Percentiles rank a stretch among this genome's conserved stretches.
Conservation (phyloP, 2,888 invertebrate genomes). For the Polia nebulosa region DNA sequence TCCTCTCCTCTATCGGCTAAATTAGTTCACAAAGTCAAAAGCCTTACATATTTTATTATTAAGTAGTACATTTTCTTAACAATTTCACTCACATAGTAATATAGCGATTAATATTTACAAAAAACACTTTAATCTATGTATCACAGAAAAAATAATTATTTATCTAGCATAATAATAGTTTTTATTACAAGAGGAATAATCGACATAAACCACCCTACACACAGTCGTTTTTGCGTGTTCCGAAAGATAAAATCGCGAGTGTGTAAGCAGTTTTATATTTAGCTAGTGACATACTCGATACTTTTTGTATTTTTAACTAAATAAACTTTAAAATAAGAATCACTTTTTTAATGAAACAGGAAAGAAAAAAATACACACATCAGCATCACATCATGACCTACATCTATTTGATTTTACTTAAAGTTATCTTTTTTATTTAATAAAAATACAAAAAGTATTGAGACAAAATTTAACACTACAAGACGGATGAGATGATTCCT, state of each 20-base stretch:
- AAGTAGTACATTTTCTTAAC: constrained; percentile 77
- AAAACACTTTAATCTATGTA: constrained; percentile 88
- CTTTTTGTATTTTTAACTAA: constrained; percentile 43
- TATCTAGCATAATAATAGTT: constrained; percentile 79
- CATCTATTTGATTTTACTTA: not conserved
- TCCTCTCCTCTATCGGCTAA: constrained; percentile 64
- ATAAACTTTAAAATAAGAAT: not conserved
- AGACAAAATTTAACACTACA: constrained; percentile 58
- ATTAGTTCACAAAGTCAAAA: constrained; percentile 81
- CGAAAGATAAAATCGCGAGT: constrained; percentile 65
- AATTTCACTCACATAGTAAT: constrained; percentile 78
- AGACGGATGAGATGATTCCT: constrained; percentile 82
- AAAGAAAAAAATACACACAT: too few species aligned
- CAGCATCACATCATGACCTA: too few species aligned
- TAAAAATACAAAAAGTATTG: constrained; percentile 53
- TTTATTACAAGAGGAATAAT: constrained; percentile 72
- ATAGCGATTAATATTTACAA: constrained; percentile 85
- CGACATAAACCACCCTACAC: constrained; percentile 68
- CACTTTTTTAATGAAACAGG: not conserved
- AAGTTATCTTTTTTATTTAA: not conserved
- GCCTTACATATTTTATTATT: constrained; percentile 78
- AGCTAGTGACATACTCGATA: constrained; percentile 51
- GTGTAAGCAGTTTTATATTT: constrained; percentile 69
- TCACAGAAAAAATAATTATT: constrained; percentile 91
- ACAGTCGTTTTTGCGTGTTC: constrained; percentile 63